Percentiles rank a stretch among this genome's conserved stretches.
These are phyloP conservation scores for Oreochromis spilurus DNA, from an alignment of 2,113 vertebrate species.

Conservation along the genomic window DNA sequence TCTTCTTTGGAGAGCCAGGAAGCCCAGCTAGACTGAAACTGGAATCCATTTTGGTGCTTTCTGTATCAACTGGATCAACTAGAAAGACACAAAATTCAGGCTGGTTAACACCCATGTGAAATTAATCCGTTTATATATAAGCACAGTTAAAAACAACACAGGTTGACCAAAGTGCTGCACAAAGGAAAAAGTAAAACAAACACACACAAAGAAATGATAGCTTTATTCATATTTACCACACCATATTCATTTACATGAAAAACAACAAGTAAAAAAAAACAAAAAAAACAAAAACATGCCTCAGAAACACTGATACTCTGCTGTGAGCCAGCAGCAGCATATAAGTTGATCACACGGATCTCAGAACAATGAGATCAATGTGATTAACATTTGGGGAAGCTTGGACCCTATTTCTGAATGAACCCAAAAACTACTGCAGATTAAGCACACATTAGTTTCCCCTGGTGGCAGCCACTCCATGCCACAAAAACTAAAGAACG, in stretches of 20 bases:
- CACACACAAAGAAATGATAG: not conserved
- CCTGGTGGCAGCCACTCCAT: not conserved
- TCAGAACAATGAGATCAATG: not conserved
- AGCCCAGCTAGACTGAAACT: slow-evolving; percentile 80
- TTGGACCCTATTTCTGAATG: not conserved
- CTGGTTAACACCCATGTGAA: not conserved
- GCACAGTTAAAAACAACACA: not conserved
- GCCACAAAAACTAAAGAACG: not conserved
- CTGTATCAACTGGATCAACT: slow-evolving; percentile 86
- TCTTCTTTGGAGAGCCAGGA: slow-evolving; percentile 77
- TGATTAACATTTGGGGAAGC: not conserved
- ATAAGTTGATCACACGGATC: not conserved
- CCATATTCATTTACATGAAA: not conserved
- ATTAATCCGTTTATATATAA: not conserved
- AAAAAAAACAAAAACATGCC: not conserved
- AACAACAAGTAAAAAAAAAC: not conserved
- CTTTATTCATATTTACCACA: not conserved
- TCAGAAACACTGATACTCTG: not conserved
- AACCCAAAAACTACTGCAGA: not conserved
- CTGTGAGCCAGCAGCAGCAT: not conserved
- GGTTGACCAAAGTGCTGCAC: not conserved
- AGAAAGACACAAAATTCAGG: slow-evolving; percentile 10
- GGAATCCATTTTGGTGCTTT: slow-evolving; percentile 86
- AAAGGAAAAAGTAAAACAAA: not conserved
- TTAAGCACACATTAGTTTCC: not conserved